These are phyloP conservation scores for Ochotona curzoniae DNA, from an alignment of 2,113 vertebrate genomes.

Conservation along the genomic window DNA sequence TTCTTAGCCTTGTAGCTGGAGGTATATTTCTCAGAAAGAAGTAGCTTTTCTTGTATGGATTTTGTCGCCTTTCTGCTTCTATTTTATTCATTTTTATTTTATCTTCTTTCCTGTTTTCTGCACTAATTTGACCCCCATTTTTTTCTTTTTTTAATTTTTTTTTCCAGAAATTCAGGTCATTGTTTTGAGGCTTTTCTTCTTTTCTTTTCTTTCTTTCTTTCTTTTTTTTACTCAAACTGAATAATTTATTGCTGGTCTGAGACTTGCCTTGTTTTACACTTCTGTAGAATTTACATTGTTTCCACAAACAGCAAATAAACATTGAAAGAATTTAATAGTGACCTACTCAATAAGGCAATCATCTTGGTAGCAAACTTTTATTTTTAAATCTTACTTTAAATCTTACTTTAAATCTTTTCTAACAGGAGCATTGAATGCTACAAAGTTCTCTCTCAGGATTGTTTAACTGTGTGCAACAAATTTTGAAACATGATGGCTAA, in stretches of 20 bases:
- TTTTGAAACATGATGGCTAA: neutral
- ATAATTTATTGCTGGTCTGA: conserved; percentile 86
- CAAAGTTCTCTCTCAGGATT: neutral
- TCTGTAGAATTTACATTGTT: conserved; percentile 70
- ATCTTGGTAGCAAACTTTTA: conserved; percentile 84
- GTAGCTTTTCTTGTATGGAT: conserved; percentile 15
- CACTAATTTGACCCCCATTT: neutral
- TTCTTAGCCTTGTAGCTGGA: neutral
- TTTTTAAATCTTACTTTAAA: conserved; percentile 79
- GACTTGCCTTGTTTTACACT: conserved; percentile 75
- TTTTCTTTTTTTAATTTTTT: neutral
- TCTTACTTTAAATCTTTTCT: no score
- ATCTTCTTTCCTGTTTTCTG: neutral
- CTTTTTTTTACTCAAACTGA: conserved; percentile 81
- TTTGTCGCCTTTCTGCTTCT: neutral
- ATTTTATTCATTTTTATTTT: neutral
- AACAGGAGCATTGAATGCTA: no score
- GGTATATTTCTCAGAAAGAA: conserved; percentile 20
- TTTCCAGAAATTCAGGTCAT: neutral
- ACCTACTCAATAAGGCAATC: conserved; percentile 83
- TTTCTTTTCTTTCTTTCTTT: no score
- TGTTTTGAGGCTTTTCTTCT: neutral
- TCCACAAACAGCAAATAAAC: conserved; percentile 62
- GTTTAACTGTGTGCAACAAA: neutral
- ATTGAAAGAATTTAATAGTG: conserved; percentile 70